Conservation (phyloP, 2,797 vertebrate species). For the Acipenser ruthenus region DNA sequence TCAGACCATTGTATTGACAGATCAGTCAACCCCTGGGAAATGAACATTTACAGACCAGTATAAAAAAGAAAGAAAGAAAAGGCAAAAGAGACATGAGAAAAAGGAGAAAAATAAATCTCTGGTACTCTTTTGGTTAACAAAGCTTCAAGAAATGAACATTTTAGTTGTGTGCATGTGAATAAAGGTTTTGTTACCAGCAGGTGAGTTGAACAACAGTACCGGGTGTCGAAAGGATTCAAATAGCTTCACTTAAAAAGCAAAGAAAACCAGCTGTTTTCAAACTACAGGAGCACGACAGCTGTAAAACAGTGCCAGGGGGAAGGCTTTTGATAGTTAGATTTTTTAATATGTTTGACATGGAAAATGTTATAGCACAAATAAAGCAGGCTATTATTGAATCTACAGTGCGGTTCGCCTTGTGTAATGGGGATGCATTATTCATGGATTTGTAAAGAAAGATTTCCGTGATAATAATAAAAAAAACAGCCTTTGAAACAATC, state of each 20-base stretch:
- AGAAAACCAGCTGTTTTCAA: conserved; percentile 72
- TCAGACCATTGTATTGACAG: conserved; percentile 30
- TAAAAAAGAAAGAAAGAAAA: conserved; percentile 22
- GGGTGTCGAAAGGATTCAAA: conserved; percentile 75
- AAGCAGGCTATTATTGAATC: conserved; percentile 86
- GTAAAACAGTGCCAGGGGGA: conserved; percentile 83
- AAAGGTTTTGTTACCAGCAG: conserved; percentile 61
- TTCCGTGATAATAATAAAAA: conserved; percentile 17
- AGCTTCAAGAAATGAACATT: conserved; percentile 19
- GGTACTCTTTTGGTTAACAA: conserved; percentile 32
- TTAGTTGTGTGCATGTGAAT: conserved; percentile 29
- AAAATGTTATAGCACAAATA: conserved; percentile 95
- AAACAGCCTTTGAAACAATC: conserved; percentile 45
- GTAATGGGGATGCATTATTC: conserved; percentile 81
- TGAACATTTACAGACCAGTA: conserved; percentile 31
- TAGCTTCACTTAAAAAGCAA: conserved; percentile 73
- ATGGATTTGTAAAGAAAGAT: conserved; percentile 76
- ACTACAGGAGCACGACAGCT: conserved; percentile 85
- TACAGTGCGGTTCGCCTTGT: conserved; percentile 67
- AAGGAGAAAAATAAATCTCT: conserved; percentile 12
- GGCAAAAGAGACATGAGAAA: conserved; percentile 18
- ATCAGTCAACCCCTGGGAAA: conserved; percentile 29
- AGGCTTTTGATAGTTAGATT: conserved; percentile 74
- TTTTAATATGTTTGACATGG: conserved; percentile 84
- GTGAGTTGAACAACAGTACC: conserved; percentile 63